A percentile compares a stretch with the other conserved stretches of the same genome.
phyloP scores from a whole-genome alignment of 2,888 invertebrate genomes.

The Parascotia fuliginaria region DNA sequence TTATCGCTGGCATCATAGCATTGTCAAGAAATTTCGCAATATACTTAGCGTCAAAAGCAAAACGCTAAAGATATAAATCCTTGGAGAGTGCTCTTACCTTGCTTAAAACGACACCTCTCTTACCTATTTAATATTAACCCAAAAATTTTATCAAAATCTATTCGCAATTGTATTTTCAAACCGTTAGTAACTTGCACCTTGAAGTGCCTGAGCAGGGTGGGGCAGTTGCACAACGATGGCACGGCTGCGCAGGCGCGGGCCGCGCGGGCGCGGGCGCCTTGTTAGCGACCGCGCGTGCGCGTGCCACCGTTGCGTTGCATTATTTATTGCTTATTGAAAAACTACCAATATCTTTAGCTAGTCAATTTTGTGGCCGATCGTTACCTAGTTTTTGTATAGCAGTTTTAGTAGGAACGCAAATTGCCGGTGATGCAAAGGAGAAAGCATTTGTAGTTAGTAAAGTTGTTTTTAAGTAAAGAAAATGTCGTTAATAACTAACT shows the following conservation, averaged over 20 bases:
- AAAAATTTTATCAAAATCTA: too few relatives aligned
- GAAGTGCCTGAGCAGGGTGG: constrained; percentile 76
- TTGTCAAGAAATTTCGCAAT: too few relatives aligned
- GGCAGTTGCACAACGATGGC: constrained; percentile 66
- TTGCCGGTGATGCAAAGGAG: constrained; percentile 39
- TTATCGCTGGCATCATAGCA: too few relatives aligned
- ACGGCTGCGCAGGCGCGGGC: constrained; percentile 39
- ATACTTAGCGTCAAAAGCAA: too few relatives aligned
- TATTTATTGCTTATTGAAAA: constrained; percentile 86
- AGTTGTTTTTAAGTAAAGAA: constrained; percentile 22
- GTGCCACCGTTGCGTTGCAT: constrained; percentile 79
- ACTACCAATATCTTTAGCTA: constrained; percentile 72
- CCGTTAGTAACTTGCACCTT: constrained; percentile 43
- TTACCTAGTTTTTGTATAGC: constrained; percentile 50
- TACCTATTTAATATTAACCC: too few relatives aligned
- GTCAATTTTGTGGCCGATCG: constrained; percentile 62
- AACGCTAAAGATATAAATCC: too few relatives aligned
- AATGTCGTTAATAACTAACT: constrained; percentile 18
- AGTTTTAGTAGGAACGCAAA: constrained; percentile 42
- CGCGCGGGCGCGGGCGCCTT: constrained; percentile 65
- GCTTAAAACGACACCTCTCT: too few relatives aligned
- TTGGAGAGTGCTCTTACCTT: too few relatives aligned
- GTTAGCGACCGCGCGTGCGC: constrained; percentile 78
- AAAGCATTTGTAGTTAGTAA: constrained; percentile 35
- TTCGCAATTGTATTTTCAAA: neutral